Base-by-base conservation (phyloP, 2,797 vertebrate species). In the Schizothorax lantsangensis region DNA sequence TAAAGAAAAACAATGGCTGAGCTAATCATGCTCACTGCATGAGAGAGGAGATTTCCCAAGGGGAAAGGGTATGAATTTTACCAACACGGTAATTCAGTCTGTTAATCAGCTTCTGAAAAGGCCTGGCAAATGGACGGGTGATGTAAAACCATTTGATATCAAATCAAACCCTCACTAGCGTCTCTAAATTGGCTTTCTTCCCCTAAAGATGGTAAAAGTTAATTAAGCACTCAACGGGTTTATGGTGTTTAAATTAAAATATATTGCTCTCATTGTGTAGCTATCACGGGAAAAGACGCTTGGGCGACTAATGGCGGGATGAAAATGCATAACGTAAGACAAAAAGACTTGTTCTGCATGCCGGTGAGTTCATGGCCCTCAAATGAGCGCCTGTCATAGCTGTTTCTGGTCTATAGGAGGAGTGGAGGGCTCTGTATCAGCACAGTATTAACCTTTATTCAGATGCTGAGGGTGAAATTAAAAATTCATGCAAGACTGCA, bases 181-280 rank as follows among this genome's bases (percentile, higher is more conserved):
- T 94, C 94, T 96, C 88, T 94, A 96, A 97, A 97, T 97, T 97
- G 96, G 95, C 96, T 96, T 95, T 94, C 95, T 97, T 97, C 96
- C 96, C 95, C 95, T 95, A 95, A 97, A 96, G 96, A 97, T 94
- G 94, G 95, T 96, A 96, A 97, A 96, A 97, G 95, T 97, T 97
- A 97, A 97, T 97, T 97, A 97, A 97, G 96, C 96, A 97, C 95
- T 97, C 96, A 96, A 96, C 96, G 95, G 96, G 95, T 96, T 97
- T 96, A 96, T 96, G 95, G 95, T 95, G 95, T 96, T 96, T 96
- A 96, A 97, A 97, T 97, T 96, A 96, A 96, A 97, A 97, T 96
- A 96, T 96, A 97, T 97, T 93, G 95, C 94, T 91, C 94, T 96
- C 95, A 96, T 96, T 96, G 96, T 96, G 95, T 93, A 95, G 93